Evolutionary conservation across 30 jellyfish, hydroid and myxozoan species (phyloP).

Genomic region (Chrysaora quinquecirrha): DNA sequence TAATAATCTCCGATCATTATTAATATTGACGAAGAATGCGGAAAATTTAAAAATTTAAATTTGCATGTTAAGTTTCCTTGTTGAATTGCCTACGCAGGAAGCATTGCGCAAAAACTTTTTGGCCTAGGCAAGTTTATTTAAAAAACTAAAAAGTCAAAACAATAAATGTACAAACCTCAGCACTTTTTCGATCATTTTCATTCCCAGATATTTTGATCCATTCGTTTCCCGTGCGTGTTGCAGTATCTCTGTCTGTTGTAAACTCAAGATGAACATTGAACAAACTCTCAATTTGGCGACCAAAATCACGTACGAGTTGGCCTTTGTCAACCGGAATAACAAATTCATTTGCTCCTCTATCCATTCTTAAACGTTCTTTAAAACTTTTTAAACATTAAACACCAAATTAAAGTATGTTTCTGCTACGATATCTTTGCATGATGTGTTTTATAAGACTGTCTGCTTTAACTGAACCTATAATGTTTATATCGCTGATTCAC

Average conservation of each 20-base stretch:
- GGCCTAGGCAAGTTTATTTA: too few relatives aligned
- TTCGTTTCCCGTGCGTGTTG: conserved; percentile 40
- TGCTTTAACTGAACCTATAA: not conserved
- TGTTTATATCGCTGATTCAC: not conserved
- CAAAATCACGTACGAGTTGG: conserved; percentile 15
- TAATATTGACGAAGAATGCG: too few relatives aligned
- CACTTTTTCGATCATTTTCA: conserved; percentile 9
- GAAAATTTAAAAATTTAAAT: too few relatives aligned
- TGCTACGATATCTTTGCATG: not conserved
- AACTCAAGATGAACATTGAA: conserved; percentile 46
- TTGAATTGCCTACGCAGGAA: too few relatives aligned
- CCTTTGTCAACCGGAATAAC: conserved; percentile 49
- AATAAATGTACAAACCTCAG: conserved; percentile 35
- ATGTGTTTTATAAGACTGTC: not conserved
- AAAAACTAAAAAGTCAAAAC: too few relatives aligned
- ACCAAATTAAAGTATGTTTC: not conserved
- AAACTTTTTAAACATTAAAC: too few relatives aligned
- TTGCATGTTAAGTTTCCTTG: too few relatives aligned
- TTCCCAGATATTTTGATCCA: conserved; percentile 61
- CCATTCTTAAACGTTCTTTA: not conserved
- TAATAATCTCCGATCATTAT: too few relatives aligned
- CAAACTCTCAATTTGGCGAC: conserved; percentile 6
- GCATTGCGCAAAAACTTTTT: too few relatives aligned
- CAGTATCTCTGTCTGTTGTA: conserved; percentile 22
- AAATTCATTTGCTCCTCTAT: conserved; percentile 40